Percentiles rank a stretch among this genome's conserved stretches.
Evolutionary conservation across 2,113 vertebrate species (phyloP).

Genomic region (Psilopsiagon aurifrons): DNA sequence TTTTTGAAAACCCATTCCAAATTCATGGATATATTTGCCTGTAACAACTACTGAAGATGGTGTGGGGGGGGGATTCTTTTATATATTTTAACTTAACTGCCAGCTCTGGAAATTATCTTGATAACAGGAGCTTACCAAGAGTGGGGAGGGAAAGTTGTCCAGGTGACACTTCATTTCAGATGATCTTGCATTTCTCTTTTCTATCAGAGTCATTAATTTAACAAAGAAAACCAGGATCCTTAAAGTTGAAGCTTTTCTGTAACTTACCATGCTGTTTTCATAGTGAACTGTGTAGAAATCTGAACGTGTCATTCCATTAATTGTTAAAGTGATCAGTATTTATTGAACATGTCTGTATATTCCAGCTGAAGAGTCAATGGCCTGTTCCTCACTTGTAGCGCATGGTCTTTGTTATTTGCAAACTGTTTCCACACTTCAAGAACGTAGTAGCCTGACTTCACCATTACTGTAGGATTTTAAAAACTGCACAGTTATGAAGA

Average conservation of each 20-base stretch:
- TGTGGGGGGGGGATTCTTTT: conserved; percentile 40
- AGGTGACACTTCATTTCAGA: conserved; percentile 36
- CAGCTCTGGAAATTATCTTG: conserved; percentile 11
- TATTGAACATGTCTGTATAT: conserved; percentile 25
- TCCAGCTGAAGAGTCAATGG: conserved; percentile 34
- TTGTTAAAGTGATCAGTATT: conserved; percentile 54
- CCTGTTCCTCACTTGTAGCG: conserved; percentile 36
- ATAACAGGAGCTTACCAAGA: conserved; percentile 10
- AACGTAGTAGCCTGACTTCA: not conserved
- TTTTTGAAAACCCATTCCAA: conserved; percentile 48
- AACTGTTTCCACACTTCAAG: conserved; percentile 41
- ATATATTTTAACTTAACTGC: conserved; percentile 29
- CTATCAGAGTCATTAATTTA: conserved; percentile 1
- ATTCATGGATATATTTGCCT: conserved; percentile 28
- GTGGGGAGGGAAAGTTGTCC: not conserved
- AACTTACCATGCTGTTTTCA: conserved; percentile 40
- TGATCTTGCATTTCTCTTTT: conserved; percentile 35
- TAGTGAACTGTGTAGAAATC: conserved; percentile 4
- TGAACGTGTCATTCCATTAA: conserved; percentile 58
- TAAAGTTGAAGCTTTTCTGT: conserved; percentile 48
- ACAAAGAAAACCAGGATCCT: conserved; percentile 2
- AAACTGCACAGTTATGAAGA: conserved; percentile 34
- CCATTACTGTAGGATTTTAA: conserved; percentile 61
- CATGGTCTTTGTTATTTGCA: conserved; percentile 51
- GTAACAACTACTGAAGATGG: conserved; percentile 1